These are phyloP conservation scores for Gryon sp. DNA, from an alignment of 1,140 invertebrate genomes.

Conservation along the genomic window DNA sequence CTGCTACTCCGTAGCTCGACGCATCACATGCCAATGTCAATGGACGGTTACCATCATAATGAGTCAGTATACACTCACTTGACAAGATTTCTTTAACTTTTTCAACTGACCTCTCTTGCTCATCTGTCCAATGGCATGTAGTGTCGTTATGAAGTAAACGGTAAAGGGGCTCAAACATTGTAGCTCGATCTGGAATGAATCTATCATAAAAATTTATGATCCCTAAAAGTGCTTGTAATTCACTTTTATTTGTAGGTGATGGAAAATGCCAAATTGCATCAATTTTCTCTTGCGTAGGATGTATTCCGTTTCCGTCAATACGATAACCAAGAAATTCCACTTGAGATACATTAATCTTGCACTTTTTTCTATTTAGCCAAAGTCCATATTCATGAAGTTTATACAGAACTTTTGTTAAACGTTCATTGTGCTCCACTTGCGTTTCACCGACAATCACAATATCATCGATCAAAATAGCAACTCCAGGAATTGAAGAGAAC, in stretches of 20 bases:
- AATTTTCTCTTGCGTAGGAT: background rate
- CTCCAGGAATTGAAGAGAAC: constrained; percentile 60
- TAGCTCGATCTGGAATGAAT: too few relatives aligned
- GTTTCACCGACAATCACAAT: background rate
- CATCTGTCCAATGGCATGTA: too few relatives aligned
- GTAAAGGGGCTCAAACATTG: too few relatives aligned
- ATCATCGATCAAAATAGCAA: constrained; percentile 32
- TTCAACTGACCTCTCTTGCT: too few relatives aligned
- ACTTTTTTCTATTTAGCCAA: background rate
- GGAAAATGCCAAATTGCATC: background rate
- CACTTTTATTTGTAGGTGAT: background rate
- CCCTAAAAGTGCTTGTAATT: background rate
- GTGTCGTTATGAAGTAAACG: too few relatives aligned
- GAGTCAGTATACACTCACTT: too few relatives aligned
- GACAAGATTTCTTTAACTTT: too few relatives aligned
- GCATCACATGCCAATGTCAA: too few relatives aligned
- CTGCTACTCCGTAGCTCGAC: too few relatives aligned
- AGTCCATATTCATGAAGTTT: background rate
- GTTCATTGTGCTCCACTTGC: background rate
- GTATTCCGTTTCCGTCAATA: background rate
- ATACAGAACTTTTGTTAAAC: background rate
- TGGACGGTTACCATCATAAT: too few relatives aligned
- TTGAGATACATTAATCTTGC: background rate
- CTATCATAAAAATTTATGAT: background rate
- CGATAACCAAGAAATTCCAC: background rate